A percentile compares a stretch with the other conserved stretches of the same genome.
phyloP scores from a whole-genome alignment of 1,140 invertebrate species.

The Magallana ariakensis region DNA sequence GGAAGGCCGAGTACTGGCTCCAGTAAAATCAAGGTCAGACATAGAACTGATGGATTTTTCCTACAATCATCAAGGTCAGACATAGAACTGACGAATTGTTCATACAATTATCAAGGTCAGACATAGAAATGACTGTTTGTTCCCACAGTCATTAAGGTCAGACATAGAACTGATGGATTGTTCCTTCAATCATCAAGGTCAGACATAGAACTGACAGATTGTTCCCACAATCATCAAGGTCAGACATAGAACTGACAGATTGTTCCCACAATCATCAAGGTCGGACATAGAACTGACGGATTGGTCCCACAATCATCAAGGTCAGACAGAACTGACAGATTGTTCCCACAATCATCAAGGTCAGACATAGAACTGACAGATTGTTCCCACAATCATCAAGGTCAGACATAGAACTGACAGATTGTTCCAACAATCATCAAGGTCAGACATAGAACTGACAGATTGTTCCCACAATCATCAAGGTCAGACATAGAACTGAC shows the following conservation, averaged over 20 bases:
- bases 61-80: constrained; percentile 77
- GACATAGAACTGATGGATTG: not conserved
- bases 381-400: constrained; percentile 80
- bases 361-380: constrained; percentile 58
- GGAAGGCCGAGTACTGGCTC: constrained; percentile 87
- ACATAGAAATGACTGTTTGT: not conserved
- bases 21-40: constrained; percentile 86
- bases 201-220: not conserved
- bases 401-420: constrained; percentile 67
- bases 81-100: not conserved
- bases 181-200: constrained; percentile 81
- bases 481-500: constrained; percentile 77
- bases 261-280: constrained; percentile 81
- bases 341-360: constrained; percentile 81
- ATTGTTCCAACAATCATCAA: constrained; percentile 80
- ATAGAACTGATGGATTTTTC: not conserved
- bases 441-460: constrained; percentile 70
- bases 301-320: constrained; percentile 80
- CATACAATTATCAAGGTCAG: constrained; percentile 82
- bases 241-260: constrained; percentile 4
- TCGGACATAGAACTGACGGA: constrained; percentile 58
- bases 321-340: constrained; percentile 65
- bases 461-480: constrained; percentile 79
- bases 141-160: constrained; percentile 81
- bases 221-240: constrained; percentile 81